Base-by-base conservation (phyloP, 2,797 vertebrate genomes). In the Holocentrus rufus region DNA sequence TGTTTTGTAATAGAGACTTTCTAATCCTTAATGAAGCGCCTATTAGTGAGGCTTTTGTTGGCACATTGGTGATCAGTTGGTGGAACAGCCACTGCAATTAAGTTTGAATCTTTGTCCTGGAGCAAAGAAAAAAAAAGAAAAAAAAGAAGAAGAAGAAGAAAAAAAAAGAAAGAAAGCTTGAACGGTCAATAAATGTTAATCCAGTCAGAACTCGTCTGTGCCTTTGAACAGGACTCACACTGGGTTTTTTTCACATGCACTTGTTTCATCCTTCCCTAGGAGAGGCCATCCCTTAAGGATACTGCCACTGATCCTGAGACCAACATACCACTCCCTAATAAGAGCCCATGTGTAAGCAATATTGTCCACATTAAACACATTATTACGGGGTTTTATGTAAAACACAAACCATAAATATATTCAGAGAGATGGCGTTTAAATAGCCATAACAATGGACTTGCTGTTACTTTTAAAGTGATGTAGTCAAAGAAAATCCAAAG, bases 121-220 rank as follows among this genome's bases (percentile, higher is more conserved):
- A 97, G 95, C 94, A 93, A 95, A 77, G 88, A 94, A 87, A 89
- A 65, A 75, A 72, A 69, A 56, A 34, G 20, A 64, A 59, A 50
- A 58, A 66, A 58, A 49, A 58, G 50, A 62, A 58, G 65, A 65
- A 23, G 34, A 31, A 69, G 61, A 30, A 20, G 6, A 44, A 47
- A 54, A 70, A 65, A 76, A 82, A 79, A 76, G 80, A 46, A 55
- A 93, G 90, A 92, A 93, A 95, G 94, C 96, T 96, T 96, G 95
- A 96, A 95, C 92, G 95, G 96, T 99, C 97, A 97, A 99, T 99
- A 98, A 97, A 98, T 98, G 97, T 96, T 98, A 98, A 99, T 99
- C 97, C 97, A 98, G 96, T 97, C 95, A 95, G 95, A 96, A 96
- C 93, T 95, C 93, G 93, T 95, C 94, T 95, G 93, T 91, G 95